A percentile compares a stretch with the other conserved stretches of the same genome.
These are phyloP conservation scores for Hemiscyllium ocellatum DNA, from an alignment of 2,113 vertebrate genomes.

Conservation along the genomic window DNA sequence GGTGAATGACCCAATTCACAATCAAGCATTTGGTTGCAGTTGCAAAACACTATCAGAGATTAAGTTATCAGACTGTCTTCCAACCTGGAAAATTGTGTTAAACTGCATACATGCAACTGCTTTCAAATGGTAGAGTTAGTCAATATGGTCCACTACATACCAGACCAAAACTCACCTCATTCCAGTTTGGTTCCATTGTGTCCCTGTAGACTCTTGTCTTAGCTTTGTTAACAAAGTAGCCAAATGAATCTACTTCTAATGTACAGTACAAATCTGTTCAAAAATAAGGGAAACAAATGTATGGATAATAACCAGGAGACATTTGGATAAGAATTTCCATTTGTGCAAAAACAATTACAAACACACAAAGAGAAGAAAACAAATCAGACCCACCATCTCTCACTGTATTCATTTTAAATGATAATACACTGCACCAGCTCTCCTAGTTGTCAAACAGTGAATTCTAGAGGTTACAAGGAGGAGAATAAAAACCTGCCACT, in stretches of 20 bases:
- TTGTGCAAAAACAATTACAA: not conserved
- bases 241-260: constrained; percentile 88
- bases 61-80: not conserved
- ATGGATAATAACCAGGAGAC: not conserved
- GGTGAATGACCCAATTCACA: not conserved
- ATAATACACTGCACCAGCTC: not conserved
- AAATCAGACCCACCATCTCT: not conserved
- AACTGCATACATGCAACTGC: not conserved
- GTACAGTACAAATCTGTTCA: constrained; percentile 82
- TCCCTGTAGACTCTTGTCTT: constrained; percentile 87
- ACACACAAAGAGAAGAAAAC: not conserved
- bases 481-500: not conserved
- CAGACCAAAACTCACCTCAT: constrained; percentile 66
- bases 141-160: not conserved
- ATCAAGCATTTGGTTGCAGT: not conserved
- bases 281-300: constrained; percentile 3
- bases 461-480: no score
- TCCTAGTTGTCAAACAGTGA: not conserved
- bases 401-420: not conserved
- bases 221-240: constrained; percentile 95
- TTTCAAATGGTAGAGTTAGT: not conserved
- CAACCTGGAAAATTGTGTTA: not conserved
- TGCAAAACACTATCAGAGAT: not conserved
- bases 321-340: not conserved
- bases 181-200: constrained; percentile 86